Evolutionary conservation across 2,113 vertebrate genomes (phyloP), one percentile per base, ranked within the genome.

Genomic region (Cyphomyrus discorhynchus): DNA sequence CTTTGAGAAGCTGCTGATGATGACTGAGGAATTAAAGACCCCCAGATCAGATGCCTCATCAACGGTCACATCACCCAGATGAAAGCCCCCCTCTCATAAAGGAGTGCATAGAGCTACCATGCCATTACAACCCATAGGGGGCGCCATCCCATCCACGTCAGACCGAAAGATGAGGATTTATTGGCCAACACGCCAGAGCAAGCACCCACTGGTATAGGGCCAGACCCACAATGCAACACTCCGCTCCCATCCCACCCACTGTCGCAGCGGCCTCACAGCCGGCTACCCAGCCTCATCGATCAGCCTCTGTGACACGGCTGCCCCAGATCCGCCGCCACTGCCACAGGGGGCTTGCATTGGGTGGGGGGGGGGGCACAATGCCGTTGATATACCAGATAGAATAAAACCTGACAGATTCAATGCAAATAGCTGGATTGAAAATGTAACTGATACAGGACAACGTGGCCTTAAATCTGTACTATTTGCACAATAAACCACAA

Each of bases 151-250:
- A 66, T 66, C 56, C 56, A 58, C 6, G 8, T 62, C 56, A 62
- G 56, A 9, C 7, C 3, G 9, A 35, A 35, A n/a, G 66, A 35
- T 35, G 66, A 74, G 77, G 35, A 21, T 42, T 5, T 31, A 7
- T 42, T 5, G 19, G 31, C 77, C 35, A 82, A 45, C 27, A 42
- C 1, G 5, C 15, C 27, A 42, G 6, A 39, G 77, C 10, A 7
- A 56, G 19, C 1, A 6, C 15, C 15, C 42, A 46, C 80, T 83
- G 42, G 6, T 49, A 42, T n/a, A 17, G 21, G 42, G 35, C 66
- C 56, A 62, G 56, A 42, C 58, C 87, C 87, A 88, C 56, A 88
- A 88, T 88, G 87, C 56, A 70, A 42, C 45, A 42, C 24, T 53
- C 24, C 9, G 45, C 53, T 11, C 17, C 58, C 42, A 21, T 27